Conservation (phyloP, 2,797 vertebrate genomes). For the Euphonia xanthogaster region DNA sequence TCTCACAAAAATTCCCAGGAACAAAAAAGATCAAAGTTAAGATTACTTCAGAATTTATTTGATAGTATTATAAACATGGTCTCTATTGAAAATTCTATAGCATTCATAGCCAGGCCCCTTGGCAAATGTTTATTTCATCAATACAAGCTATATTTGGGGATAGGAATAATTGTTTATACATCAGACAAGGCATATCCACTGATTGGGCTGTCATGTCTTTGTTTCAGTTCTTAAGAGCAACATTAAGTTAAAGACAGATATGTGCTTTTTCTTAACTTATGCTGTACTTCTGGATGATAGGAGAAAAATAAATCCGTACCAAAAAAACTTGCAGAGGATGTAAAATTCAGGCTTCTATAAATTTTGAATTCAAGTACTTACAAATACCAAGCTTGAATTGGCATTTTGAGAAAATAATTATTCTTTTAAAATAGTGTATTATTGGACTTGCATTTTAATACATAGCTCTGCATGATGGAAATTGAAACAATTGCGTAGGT, state of each 20-base stretch:
- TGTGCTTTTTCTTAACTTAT: background rate
- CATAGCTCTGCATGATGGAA: background rate
- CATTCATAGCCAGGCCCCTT: background rate
- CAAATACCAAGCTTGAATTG: background rate
- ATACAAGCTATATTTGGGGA: background rate
- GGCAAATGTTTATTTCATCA: background rate
- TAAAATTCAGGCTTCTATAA: background rate
- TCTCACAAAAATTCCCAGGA: background rate
- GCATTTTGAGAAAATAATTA: background rate
- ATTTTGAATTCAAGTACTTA: background rate
- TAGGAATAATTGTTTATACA: background rate
- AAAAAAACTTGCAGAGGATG: background rate
- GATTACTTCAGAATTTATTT: slow-evolving; percentile 9
- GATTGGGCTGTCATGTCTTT: background rate
- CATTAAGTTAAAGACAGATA: background rate
- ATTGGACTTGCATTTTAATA: background rate
- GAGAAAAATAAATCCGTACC: background rate
- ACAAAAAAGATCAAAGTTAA: background rate
- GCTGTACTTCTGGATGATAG: background rate
- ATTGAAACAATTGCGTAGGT: background rate
- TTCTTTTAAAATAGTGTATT: background rate
- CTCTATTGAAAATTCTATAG: background rate
- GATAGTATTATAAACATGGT: background rate
- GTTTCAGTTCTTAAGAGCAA: background rate
- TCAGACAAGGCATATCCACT: background rate